Evolutionary conservation across 2,888 invertebrate species (phyloP), one percentile per base, ranked within the genome.

Genomic region (Ochropleura leucogaster): DNA sequence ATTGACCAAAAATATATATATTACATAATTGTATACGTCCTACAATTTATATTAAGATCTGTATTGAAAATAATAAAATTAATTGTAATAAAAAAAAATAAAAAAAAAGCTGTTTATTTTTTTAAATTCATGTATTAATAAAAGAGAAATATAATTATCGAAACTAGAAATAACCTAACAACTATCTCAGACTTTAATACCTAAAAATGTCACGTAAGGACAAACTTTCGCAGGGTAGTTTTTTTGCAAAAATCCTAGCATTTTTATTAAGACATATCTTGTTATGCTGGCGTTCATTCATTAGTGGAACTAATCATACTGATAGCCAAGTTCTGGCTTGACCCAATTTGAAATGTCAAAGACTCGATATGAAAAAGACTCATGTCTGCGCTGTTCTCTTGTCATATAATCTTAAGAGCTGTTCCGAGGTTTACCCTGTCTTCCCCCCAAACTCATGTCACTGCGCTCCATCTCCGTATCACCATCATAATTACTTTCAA

Each of bases 1-100:
- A 90, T 87, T 87, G 88, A 93, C 92, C 92, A 93, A 93, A 93
- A 91, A 90, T 79, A 66, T 89, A 89, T 89, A 87, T 89, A 85
- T 87, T 84, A 84, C 80, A 88, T 84, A 83, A 83, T 84, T 80
- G 72, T 87, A 85, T 84, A 87, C 84, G 79, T 89, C 87, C 87
- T 91, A 90, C 88, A 89, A 88, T 89, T 90, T 87, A 89, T 86
- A 75, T 79, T 89, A 87, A 89, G 85, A 82, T 82, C 84, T 90
- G 81, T 92, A 90, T 90, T 90, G 82, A 91, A 88, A 85, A 74
- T 90, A 89, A 92, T 90, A 92, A 92, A 92, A 92, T 86, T 87
- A 90, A 90, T 89, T 87, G 84, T 85, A 87, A 83, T 80, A 80
- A 75, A 68, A n/a, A n/a, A n/a, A n/a, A n/a, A n/a, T n/a, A n/a